phyloP scores from a whole-genome alignment of 2,113 vertebrate genomes.

The Peromyscus californicus region DNA sequence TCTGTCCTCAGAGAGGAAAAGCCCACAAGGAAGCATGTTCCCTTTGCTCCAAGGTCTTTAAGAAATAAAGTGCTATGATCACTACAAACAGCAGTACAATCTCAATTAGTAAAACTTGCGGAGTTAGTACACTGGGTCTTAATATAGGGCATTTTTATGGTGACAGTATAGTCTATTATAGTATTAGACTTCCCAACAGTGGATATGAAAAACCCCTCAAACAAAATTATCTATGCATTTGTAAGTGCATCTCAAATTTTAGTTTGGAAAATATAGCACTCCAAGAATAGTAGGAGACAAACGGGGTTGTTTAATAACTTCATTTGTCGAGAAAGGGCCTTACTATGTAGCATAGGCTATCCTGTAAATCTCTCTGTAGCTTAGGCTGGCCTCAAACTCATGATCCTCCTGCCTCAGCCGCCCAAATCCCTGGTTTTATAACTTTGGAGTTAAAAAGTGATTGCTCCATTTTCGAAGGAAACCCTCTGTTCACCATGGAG shows the following conservation, averaged over 20 bases:
- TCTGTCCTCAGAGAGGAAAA: neutral
- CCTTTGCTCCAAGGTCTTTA: neutral
- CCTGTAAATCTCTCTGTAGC: neutral
- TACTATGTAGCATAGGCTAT: neutral
- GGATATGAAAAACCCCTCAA: neutral
- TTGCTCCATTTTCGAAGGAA: conserved; percentile 82
- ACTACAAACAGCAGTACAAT: neutral
- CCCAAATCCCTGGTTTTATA: neutral
- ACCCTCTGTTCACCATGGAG: conserved; percentile 79
- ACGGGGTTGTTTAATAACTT: conserved; percentile 24
- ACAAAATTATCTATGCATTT: neutral
- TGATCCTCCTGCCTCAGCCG: neutral
- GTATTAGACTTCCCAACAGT: neutral
- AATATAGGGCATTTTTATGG: no score
- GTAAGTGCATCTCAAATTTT: neutral
- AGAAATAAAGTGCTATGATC: neutral
- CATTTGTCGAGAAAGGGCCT: neutral
- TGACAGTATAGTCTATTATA: neutral
- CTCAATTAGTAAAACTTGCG: neutral
- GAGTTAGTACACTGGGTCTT: neutral
- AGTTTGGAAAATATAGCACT: neutral
- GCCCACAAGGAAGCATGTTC: neutral
- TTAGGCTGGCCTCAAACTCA: neutral
- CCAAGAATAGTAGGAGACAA: neutral
- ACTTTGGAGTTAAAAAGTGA: conserved; percentile 80